Percentiles rank a stretch among this genome's conserved stretches.
Conservation (phyloP, 2,797 vertebrate species). For the Tokudaia muenninki region DNA sequence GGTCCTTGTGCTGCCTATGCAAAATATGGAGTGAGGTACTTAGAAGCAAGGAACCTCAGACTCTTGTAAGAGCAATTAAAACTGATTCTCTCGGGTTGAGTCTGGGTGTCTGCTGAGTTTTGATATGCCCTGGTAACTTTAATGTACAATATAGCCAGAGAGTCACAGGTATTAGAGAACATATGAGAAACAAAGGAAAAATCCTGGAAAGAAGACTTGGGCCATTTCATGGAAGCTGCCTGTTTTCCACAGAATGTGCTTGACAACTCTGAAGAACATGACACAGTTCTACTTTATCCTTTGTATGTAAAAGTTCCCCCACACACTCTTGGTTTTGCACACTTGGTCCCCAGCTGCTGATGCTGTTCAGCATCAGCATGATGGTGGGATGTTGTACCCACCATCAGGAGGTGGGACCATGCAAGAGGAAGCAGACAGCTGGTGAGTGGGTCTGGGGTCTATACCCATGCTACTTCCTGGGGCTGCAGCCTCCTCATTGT, state of each 20-base stretch:
- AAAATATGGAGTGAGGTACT: too few species aligned
- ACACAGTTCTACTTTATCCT: background rate
- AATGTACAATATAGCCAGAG: background rate
- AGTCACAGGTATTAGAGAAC: background rate
- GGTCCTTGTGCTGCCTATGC: background rate
- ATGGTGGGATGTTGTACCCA: background rate
- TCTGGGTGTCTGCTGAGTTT: background rate
- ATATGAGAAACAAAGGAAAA: background rate
- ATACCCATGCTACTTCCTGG: background rate
- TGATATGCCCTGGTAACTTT: background rate
- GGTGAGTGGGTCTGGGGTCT: background rate
- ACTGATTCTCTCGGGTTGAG: background rate
- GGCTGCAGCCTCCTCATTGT: too few species aligned
- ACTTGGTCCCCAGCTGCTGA: background rate
- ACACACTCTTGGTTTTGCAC: background rate
- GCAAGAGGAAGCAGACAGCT: background rate
- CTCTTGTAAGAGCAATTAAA: background rate
- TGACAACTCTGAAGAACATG: background rate
- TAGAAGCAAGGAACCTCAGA: background rate
- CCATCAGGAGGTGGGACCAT: too few species aligned
- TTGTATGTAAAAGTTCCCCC: background rate
- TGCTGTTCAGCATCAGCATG: too few species aligned
- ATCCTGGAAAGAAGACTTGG: background rate
- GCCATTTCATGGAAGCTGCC: background rate
- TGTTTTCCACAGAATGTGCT: background rate